Conservation (phyloP, 2,888 invertebrate genomes). For the Perdita meconis region DNA sequence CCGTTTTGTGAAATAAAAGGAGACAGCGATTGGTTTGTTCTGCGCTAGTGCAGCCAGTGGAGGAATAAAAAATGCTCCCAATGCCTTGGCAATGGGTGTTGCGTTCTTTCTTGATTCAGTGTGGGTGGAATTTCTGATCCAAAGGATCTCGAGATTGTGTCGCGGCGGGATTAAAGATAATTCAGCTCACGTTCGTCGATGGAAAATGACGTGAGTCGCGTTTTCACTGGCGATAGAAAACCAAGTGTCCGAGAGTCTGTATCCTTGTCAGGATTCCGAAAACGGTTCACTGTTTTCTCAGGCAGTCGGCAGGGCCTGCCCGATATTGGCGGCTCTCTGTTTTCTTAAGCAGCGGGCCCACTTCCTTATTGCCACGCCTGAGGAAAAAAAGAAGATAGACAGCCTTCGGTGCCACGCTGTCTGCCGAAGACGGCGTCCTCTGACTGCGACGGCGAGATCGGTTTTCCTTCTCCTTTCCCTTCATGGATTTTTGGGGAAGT, state of each 20-base stretch:
- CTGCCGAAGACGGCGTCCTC: constrained; percentile 70
- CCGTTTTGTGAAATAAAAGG: too few species aligned
- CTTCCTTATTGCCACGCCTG: constrained; percentile 82
- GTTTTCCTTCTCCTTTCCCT: constrained; percentile 12
- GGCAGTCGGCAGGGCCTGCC: constrained; percentile 75
- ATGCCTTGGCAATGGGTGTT: too few species aligned
- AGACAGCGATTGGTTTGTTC: too few species aligned
- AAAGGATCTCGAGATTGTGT: too few species aligned
- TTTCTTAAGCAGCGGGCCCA: constrained; percentile 83
- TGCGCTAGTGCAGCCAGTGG: too few species aligned
- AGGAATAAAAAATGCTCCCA: too few species aligned
- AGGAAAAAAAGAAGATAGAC: constrained; percentile 53
- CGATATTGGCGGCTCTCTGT: constrained; percentile 82
- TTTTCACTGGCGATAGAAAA: constrained; percentile 48
- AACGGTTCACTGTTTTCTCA: constrained; percentile 80
- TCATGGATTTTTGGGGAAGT: neutral
- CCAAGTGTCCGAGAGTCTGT: constrained; percentile 29
- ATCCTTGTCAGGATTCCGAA: constrained; percentile 64
- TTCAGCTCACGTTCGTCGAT: constrained; percentile 1
- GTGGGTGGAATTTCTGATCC: too few species aligned
- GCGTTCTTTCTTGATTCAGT: too few species aligned
- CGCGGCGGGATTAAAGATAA: neutral
- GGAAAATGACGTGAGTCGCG: constrained; percentile 22
- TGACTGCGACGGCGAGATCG: constrained; percentile 22
- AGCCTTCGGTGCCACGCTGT: constrained; percentile 79